Conservation (phyloP, 2,113 vertebrate genomes). For the Manacus vitellinus region DNA sequence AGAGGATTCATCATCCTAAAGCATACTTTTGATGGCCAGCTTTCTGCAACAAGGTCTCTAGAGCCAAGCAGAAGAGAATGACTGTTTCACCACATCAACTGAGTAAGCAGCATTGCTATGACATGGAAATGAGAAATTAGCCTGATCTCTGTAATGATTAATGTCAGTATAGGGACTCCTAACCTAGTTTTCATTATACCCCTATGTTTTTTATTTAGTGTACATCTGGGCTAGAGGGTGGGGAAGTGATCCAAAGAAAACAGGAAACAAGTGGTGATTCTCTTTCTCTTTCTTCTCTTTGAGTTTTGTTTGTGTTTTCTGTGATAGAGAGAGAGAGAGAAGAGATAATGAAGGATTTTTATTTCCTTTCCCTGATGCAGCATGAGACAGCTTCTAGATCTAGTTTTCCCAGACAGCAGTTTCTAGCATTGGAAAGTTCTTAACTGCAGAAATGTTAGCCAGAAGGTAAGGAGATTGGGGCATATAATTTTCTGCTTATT, state of each 20-base stretch:
- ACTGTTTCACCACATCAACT: neutral
- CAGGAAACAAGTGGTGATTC: rapidly evolving
- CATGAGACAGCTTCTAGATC: neutral
- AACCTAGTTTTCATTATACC: neutral
- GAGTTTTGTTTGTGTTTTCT: neutral
- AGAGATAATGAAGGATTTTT: neutral
- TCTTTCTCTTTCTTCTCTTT: neutral
- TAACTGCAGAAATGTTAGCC: neutral
- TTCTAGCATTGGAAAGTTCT: neutral
- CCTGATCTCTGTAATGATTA: neutral
- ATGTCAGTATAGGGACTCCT: neutral
- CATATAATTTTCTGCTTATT: neutral
- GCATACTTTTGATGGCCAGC: neutral
- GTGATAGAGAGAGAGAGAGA: neutral
- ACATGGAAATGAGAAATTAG: neutral
- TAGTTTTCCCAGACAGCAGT: neutral
- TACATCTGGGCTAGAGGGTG: neutral
- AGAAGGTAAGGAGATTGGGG: neutral
- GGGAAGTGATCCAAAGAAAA: neutral
- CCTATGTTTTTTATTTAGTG: neutral
- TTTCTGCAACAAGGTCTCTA: neutral
- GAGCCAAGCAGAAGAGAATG: neutral
- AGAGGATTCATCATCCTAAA: neutral
- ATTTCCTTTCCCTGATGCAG: neutral
- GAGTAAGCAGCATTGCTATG: neutral